These are phyloP conservation scores for Varecia variegata DNA, from an alignment of 2,797 vertebrate species.

Conservation along the genomic window DNA sequence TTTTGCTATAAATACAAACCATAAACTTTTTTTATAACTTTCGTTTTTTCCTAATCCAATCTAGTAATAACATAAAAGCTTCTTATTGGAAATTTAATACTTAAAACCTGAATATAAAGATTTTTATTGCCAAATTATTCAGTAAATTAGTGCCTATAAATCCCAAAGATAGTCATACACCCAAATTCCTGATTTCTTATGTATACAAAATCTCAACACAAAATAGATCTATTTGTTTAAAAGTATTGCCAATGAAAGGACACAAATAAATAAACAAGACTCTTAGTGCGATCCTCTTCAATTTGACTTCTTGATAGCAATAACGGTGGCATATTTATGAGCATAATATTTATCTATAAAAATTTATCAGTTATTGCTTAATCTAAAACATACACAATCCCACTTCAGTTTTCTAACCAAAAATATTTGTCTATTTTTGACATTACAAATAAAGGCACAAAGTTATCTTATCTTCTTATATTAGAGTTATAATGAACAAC, in stretches of 20 bases:
- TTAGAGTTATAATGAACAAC: background rate
- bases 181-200: background rate
- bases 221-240: background rate
- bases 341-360: background rate
- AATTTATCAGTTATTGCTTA: background rate
- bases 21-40: conserved; percentile 20
- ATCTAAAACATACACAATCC: background rate
- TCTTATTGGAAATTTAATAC: background rate
- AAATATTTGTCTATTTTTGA: background rate
- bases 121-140: background rate
- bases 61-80: background rate
- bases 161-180: background rate
- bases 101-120: background rate
- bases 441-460: conserved; percentile 35
- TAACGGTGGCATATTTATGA: background rate
- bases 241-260: background rate
- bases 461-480: background rate
- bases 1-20: background rate
- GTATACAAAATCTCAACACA: background rate
- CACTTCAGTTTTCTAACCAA: background rate
- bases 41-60: background rate
- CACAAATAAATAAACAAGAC: background rate
- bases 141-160: background rate
- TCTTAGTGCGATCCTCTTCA: background rate
- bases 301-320: background rate